Evolutionary conservation across 2,888 invertebrate species (phyloP), one percentile per base, ranked within the genome.

Genomic region (Creontiades dilutus): DNA sequence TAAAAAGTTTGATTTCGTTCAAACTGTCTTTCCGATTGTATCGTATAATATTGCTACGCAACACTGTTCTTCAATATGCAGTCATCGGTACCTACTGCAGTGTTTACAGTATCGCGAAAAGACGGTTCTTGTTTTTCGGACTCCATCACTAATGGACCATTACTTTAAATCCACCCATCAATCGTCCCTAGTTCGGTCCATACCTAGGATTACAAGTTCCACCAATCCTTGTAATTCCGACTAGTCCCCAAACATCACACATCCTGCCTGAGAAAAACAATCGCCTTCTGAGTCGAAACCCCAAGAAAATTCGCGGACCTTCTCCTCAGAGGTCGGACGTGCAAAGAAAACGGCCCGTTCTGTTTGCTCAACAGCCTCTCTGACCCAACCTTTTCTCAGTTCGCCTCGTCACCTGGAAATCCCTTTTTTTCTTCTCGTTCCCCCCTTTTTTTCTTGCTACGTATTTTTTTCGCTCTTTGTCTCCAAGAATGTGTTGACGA

Each of bases 331-430:
- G 68, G 68, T 68, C 23, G 13, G 57, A 11, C 68, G 68, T 23
- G 23, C 23, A 23, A 68, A 68, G 23, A 68, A 68, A 23, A 68
- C 68, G 68, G 27, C 12, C 68, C 12, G 23, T 23, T 68, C 68
- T 68, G 68, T 68, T 68, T 68, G 68, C 23, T 68, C 68, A 68
- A 68, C 68, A 68, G 23, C 68, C n/a, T 9, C 23, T 12, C 14
- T 52, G 14, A 2, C 11, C 52, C 52, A 52, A 68, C 68, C 23
- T 23, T n/a, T 68, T 23, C 13, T 27, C 27, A 7, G 68, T 68
- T 68, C 68, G 23, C 68, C 68, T 68, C 23, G 68, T 68, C 68
- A 68, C 68, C 68, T 23, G 68, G 68, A 23, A 19, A 68, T 68
- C 23, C 0, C 68, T 12, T n/a, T 61, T 61, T 61, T 61, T 61